These are phyloP conservation scores for Idaea biselata DNA, from an alignment of 2,888 invertebrate species.

Conservation along the genomic window DNA sequence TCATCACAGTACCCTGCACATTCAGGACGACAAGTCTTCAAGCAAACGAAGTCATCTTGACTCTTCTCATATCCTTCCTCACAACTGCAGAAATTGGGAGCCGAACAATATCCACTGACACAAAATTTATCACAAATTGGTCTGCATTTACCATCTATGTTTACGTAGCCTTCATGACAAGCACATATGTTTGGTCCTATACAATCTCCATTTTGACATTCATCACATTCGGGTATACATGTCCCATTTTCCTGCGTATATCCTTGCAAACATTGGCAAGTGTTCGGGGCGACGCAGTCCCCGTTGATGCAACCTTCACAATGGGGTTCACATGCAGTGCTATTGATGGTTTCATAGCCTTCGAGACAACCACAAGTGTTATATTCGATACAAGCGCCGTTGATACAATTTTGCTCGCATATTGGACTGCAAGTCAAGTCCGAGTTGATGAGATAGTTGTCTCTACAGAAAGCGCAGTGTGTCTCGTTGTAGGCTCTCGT, in stretches of 20 bases:
- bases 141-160: slow-evolving; percentile 1
- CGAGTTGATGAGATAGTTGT: slow-evolving; percentile 37
- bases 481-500: slow-evolving; percentile 47
- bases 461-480: slow-evolving; percentile 50
- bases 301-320: slow-evolving; percentile 71
- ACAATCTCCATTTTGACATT: slow-evolving; percentile 24
- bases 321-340: slow-evolving; percentile 39
- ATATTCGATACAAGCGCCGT: slow-evolving; percentile 45
- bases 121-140: not conserved
- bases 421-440: slow-evolving; percentile 38
- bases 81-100: slow-evolving; percentile 48
- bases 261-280: slow-evolving; percentile 59
- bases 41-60: slow-evolving; percentile 24
- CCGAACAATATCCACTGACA: slow-evolving; percentile 33
- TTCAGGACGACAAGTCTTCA: slow-evolving; percentile 31
- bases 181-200: slow-evolving; percentile 17
- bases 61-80: slow-evolving; percentile 26
- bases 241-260: slow-evolving; percentile 37
- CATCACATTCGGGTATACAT: slow-evolving; percentile 21
- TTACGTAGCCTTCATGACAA: slow-evolving; percentile 16
- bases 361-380: slow-evolving; percentile 45
- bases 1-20: slow-evolving; percentile 34
- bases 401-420: slow-evolving; percentile 33
- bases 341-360: slow-evolving; percentile 39
- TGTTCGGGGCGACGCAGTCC: slow-evolving; percentile 52